phyloP scores from a whole-genome alignment of 2,888 invertebrate species.

The Drymonia ruficornis region DNA sequence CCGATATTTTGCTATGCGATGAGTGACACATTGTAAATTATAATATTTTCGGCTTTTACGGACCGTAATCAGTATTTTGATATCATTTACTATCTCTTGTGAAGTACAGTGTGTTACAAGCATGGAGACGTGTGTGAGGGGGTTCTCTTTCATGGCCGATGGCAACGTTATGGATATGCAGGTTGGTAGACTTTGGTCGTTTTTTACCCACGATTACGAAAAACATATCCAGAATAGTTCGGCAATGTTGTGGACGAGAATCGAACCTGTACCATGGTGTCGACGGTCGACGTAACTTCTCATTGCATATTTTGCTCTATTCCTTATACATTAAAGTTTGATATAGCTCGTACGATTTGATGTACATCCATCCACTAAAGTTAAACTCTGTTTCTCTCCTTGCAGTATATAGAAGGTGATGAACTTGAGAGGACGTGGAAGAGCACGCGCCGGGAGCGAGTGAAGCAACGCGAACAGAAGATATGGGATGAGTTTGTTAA shows the following conservation, averaged over 20 bases:
- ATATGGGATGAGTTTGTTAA: constrained; percentile 77
- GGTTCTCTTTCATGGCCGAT: constrained; percentile 71
- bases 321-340: not conserved
- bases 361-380: not conserved
- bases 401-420: constrained; percentile 66
- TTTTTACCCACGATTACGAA: not conserved
- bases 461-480: constrained; percentile 67
- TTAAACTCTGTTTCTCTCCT: constrained; percentile 12
- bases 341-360: not conserved
- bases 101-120: not conserved
- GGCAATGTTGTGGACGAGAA: not conserved
- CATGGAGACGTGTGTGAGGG: constrained; percentile 64
- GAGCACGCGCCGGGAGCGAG: constrained; percentile 61
- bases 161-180: constrained; percentile 52
- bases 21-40: constrained; percentile 21
- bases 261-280: not conserved
- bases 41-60: not conserved
- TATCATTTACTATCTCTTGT: not conserved
- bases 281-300: not conserved
- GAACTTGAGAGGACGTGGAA: constrained; percentile 71
- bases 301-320: not conserved
- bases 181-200: constrained; percentile 46
- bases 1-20: not conserved
- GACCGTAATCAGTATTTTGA: not conserved
- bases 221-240: no score